Conservation (phyloP, 2,888 invertebrate genomes). For the Chironomus tentans region DNA sequence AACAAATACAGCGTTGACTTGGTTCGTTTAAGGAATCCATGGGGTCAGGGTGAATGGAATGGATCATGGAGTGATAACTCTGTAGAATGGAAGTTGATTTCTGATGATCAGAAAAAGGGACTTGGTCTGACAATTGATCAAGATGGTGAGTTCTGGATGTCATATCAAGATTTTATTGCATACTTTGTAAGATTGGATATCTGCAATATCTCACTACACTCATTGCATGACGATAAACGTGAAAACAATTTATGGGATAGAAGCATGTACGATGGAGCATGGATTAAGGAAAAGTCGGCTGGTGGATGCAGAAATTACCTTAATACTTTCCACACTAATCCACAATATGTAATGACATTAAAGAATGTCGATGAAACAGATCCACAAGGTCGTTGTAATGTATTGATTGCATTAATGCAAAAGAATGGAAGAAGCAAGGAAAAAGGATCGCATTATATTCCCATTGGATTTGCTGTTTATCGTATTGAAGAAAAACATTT, state of each 20-base stretch:
- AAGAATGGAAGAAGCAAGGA: conserved; percentile 87
- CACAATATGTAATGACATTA: conserved; percentile 79
- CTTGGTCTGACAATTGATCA: conserved; percentile 80
- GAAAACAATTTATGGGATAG: conserved; percentile 87
- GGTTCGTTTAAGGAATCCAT: conserved; percentile 81
- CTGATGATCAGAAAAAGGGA: conserved; percentile 73
- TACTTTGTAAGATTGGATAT: conserved; percentile 81
- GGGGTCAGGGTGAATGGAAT: conserved; percentile 87
- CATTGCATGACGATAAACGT: conserved; percentile 63
- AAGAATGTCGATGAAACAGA: conserved; percentile 81
- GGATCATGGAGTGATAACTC: conserved; percentile 91
- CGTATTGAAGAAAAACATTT: conserved; percentile 59
- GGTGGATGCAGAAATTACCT: conserved; percentile 90
- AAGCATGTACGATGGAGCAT: conserved; percentile 86
- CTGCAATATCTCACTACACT: conserved; percentile 92
- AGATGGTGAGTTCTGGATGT: conserved; percentile 99
- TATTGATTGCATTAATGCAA: conserved; percentile 91
- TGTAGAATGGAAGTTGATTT: conserved; percentile 83
- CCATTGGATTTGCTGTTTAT: conserved; percentile 94
- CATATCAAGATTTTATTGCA: conserved; percentile 77
- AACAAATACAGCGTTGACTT: conserved; percentile 69
- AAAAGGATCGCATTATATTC: conserved; percentile 81
- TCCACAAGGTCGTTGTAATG: conserved; percentile 81
- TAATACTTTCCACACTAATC: conserved; percentile 88
- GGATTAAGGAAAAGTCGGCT: conserved; percentile 81